Conservation (phyloP, 1,140 invertebrate genomes). For the Drosophila rufa region DNA sequence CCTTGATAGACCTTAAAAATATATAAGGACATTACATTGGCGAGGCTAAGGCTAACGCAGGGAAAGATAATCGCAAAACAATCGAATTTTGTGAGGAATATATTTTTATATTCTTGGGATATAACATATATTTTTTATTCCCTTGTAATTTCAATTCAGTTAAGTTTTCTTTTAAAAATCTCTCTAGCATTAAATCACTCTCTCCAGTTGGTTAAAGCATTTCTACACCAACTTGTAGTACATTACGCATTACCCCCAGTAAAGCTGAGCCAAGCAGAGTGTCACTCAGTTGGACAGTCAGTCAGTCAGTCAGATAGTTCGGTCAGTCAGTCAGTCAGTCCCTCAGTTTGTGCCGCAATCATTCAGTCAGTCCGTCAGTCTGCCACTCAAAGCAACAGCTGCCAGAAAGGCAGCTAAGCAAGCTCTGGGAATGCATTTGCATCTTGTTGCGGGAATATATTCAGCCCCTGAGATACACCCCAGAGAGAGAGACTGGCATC, state of each 20-base stretch:
- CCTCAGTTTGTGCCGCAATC: conserved; percentile 34
- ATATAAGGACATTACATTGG: conserved; percentile 25
- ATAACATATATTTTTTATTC: background rate
- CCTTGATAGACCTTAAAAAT: conserved; percentile 27
- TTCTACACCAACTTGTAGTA: background rate
- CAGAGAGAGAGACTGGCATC: background rate
- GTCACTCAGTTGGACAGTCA: conserved; percentile 50
- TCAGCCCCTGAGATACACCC: conserved; percentile 5
- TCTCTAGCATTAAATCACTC: background rate
- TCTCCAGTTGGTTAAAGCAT: background rate
- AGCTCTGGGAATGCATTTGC: conserved; percentile 44
- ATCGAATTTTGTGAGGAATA: conserved; percentile 12
- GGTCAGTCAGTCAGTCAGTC: conserved; percentile 34
- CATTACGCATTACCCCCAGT: background rate
- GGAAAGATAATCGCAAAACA: conserved; percentile 22
- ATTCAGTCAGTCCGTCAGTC: conserved; percentile 48
- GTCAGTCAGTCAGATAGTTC: conserved; percentile 30
- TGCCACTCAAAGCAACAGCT: conserved; percentile 52
- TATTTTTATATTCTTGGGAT: background rate
- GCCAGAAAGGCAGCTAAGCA: conserved; percentile 18
- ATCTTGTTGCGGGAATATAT: conserved; percentile 23
- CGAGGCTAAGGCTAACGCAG: background rate
- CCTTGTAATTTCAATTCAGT: background rate
- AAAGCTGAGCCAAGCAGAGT: conserved; percentile 3
- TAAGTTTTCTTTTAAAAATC: too few relatives aligned